Evolutionary conservation across 2,797 vertebrate species (phyloP).

Genomic region (Gallinago solitaria): DNA sequence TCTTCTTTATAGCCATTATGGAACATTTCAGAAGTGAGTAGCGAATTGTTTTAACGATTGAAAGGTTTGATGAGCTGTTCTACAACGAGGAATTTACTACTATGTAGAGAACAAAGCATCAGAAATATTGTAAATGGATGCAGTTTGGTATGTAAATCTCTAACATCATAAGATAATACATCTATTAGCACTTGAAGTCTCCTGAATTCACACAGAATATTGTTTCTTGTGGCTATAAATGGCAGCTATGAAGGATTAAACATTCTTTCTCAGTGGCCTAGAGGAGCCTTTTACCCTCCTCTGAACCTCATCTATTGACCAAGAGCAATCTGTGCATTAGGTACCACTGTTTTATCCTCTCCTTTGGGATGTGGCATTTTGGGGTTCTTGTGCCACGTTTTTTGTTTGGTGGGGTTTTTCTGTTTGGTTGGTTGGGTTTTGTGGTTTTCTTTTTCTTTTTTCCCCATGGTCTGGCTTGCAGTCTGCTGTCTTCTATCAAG

Average conservation of each 20-base stretch:
- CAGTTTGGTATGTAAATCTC: background rate
- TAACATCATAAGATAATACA: background rate
- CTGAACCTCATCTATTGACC: background rate
- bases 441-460: background rate
- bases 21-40: background rate
- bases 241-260: background rate
- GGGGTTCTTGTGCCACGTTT: background rate
- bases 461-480: fast-evolving
- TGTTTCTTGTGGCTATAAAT: background rate
- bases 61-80: background rate
- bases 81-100: background rate
- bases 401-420: background rate
- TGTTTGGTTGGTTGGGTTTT: no score
- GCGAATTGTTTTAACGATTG: background rate
- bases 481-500: background rate
- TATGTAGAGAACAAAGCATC: background rate
- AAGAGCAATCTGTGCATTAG: background rate
- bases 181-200: background rate
- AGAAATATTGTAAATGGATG: background rate
- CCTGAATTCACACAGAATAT: background rate
- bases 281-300: background rate
- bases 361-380: background rate
- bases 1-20: background rate
- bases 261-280: background rate
- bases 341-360: background rate